Evolutionary conservation across 2,888 invertebrate species (phyloP), one percentile per base, ranked within the genome.

Genomic region (Cyclophora albipunctata): DNA sequence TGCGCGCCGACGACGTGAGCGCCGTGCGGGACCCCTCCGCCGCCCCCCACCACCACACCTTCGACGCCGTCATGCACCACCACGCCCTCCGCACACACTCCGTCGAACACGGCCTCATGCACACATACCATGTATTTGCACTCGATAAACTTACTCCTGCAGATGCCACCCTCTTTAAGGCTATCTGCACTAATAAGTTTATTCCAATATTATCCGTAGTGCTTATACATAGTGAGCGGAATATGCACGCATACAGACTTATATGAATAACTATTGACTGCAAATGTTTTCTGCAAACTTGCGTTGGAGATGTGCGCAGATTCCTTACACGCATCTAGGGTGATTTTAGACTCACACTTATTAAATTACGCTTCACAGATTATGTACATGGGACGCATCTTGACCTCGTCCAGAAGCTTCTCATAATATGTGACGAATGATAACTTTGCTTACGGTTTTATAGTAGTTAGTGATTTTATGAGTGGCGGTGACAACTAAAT

Each of bases 21-120:
- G 89, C 75, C 81, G 87, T 69, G 71, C 73, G 67, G 62, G 66
- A 65, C 62, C 60, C 67, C 67, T 68, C 78, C 69, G 54, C 75
- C 68, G 80, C 82, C 78, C 85, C 86, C 55, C 83, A 84, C 70
- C 83, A 84, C 62, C 85, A 86, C 83, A 89, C 89, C 76, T 89
- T 89, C 86, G 89, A 89, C 81, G 88, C 89, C 61, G 86, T 88
- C 84, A 88, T 89, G 88, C 87, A 85, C 78, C 84, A 83, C 76
- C 86, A 84, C 82, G 86, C 84, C 78, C 85, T 84, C 66, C 86
- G 84, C 85, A 81, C 85, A 71, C 84, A 84, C 73, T 80, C 85
- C 81, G 83, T 81, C 82, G 71, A 67, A 70, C 68, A 71, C 65
- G 65, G 70, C 65, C 64, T 60, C 67, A 63, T 69, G 64, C 63